Evolutionary conservation across 2,113 vertebrate species (phyloP).

Genomic region (Leucosticte australis): DNA sequence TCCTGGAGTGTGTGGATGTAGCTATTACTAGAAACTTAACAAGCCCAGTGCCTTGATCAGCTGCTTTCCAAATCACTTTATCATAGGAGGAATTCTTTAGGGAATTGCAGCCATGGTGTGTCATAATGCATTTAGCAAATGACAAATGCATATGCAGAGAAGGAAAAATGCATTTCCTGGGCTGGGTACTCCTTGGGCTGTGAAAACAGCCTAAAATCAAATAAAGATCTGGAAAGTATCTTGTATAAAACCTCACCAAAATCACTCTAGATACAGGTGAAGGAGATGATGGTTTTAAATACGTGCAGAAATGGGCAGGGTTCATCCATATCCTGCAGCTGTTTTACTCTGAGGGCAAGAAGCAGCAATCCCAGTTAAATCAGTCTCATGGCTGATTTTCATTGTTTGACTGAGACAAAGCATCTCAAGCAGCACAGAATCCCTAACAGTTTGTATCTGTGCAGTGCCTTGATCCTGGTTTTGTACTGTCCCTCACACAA

Average conservation of each 20-base stretch:
- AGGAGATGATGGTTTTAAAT: neutral
- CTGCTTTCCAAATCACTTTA: constrained; percentile 21
- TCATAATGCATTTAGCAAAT: constrained; percentile 17
- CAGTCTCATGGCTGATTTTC: neutral
- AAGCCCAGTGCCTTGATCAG: neutral
- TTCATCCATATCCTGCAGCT: neutral
- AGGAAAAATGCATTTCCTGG: neutral
- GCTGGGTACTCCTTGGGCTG: neutral
- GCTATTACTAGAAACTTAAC: constrained; percentile 2
- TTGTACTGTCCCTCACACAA: neutral
- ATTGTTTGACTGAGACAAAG: neutral
- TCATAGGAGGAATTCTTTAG: constrained; percentile 1
- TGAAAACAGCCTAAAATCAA: neutral
- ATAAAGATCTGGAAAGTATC: neutral
- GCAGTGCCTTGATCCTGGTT: neutral
- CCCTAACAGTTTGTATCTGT: neutral
- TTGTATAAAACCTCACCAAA: neutral
- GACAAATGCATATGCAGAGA: neutral
- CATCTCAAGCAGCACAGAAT: neutral
- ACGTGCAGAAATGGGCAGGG: neutral
- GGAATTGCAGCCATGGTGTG: neutral
- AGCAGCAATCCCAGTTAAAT: neutral
- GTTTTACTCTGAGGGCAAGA: neutral
- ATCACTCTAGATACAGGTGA: neutral
- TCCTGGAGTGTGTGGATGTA: neutral